phyloP scores from a whole-genome alignment of 2,113 vertebrate genomes.

The Serilophus lunatus region DNA sequence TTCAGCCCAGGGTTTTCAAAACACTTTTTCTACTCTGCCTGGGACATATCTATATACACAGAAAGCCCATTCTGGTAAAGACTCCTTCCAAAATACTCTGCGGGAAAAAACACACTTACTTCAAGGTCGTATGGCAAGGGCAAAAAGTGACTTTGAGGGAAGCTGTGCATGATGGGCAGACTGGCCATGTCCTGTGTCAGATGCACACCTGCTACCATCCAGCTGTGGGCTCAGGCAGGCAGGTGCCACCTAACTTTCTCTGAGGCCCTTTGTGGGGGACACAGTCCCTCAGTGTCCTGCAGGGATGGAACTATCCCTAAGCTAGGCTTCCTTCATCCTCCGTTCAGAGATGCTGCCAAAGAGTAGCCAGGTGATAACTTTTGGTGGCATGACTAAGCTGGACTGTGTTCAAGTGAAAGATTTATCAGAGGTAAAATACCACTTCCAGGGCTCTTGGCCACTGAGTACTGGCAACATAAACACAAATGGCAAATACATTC shows the following conservation, averaged over 20 bases:
- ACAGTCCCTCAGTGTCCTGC: accelerated
- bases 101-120: background rate
- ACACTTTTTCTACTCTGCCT: background rate
- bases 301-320: background rate
- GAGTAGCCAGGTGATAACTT: background rate
- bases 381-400: background rate
- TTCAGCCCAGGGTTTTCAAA: background rate
- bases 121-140: background rate
- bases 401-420: background rate
- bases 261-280: accelerated
- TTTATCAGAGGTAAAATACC: constrained; percentile 18
- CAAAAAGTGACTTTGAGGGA: background rate
- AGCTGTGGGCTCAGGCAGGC: background rate
- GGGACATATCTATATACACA: background rate
- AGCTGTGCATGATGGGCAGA: accelerated
- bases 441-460: background rate
- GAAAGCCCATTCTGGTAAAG: background rate
- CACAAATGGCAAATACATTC: background rate
- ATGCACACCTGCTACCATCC: background rate
- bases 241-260: background rate
- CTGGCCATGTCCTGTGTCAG: background rate
- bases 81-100: background rate
- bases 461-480: background rate
- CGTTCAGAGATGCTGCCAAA: background rate
- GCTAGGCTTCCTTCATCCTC: background rate